Percentiles rank a stretch among this genome's conserved stretches.
phyloP scores from a whole-genome alignment of 2,797 vertebrate genomes.

The Hippopotamyrus pictus region DNA sequence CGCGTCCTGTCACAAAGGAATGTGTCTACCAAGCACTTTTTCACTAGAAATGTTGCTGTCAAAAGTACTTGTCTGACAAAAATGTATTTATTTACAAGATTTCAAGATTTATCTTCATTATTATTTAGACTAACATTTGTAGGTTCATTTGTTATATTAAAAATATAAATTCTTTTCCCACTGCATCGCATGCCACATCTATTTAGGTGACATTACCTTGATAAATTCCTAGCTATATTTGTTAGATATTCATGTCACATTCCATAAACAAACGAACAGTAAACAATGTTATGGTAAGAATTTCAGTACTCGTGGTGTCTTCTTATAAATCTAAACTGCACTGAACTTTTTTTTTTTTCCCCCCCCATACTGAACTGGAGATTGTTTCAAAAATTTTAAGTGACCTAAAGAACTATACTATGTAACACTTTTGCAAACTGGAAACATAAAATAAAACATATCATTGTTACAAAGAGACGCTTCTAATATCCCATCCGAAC shows the following conservation, averaged over 20 bases:
- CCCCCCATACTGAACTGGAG: background rate
- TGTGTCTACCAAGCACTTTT: conserved; percentile 17
- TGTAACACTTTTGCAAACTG: background rate
- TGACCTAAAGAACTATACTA: background rate
- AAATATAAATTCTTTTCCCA: background rate
- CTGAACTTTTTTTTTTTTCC: background rate
- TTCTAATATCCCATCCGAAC: background rate
- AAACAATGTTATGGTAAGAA: background rate
- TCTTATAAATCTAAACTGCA: background rate
- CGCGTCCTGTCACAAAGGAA: conserved; percentile 12
- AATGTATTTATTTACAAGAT: conserved; percentile 17
- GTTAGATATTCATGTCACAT: background rate
- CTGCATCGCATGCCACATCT: background rate
- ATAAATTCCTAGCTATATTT: background rate
- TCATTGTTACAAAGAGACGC: background rate
- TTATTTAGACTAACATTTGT: background rate
- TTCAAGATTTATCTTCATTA: background rate
- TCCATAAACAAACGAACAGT: background rate
- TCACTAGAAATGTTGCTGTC: background rate
- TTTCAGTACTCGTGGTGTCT: background rate
- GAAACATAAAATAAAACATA: background rate
- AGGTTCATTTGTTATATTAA: background rate
- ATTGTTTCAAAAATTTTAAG: background rate
- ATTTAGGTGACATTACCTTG: background rate
- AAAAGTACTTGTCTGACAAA: conserved; percentile 10